These are phyloP conservation scores for Percopsis transmontana DNA, from an alignment of 2,113 vertebrate species.

Conservation along the genomic window DNA sequence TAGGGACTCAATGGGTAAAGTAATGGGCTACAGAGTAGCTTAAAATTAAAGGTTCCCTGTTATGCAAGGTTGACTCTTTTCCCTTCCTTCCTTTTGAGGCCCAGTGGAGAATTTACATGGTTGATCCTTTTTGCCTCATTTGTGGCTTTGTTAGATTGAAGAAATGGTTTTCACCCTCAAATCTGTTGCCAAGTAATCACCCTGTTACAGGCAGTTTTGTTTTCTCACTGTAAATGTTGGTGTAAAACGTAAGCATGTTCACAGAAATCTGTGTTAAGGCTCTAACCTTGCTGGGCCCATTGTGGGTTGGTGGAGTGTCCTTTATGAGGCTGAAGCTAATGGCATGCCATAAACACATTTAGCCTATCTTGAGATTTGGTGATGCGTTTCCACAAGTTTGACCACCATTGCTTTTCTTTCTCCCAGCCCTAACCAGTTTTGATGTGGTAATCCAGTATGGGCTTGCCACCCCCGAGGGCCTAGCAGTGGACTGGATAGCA, in stretches of 20 bases:
- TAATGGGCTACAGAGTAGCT: slow-evolving; percentile 32
- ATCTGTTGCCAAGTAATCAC: too few species aligned
- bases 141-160: not conserved
- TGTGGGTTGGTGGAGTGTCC: slow-evolving; percentile 18
- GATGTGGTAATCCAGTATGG: slow-evolving; percentile 98
- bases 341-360: not conserved
- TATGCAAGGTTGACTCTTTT: not conserved
- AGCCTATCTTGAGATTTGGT: not conserved
- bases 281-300: slow-evolving; percentile 4
- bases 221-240: slow-evolving; percentile 6
- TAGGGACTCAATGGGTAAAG: slow-evolving; percentile 44
- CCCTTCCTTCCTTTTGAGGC: too few species aligned
- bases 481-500: slow-evolving; percentile 97
- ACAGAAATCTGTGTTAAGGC: not conserved
- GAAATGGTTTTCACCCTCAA: too few species aligned
- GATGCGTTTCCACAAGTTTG: not conserved
- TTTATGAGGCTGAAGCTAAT: too few species aligned
- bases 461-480: slow-evolving; percentile 92
- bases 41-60: slow-evolving; percentile 12
- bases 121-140: slow-evolving; percentile 36
- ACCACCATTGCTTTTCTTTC: not conserved
- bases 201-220: too few species aligned
- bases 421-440: slow-evolving; percentile 84
- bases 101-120: too few species aligned
- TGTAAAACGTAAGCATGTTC: slow-evolving; percentile 10